Conservation (phyloP, 1,140 invertebrate genomes). For the Venustaconcha ellipsiformis region DNA sequence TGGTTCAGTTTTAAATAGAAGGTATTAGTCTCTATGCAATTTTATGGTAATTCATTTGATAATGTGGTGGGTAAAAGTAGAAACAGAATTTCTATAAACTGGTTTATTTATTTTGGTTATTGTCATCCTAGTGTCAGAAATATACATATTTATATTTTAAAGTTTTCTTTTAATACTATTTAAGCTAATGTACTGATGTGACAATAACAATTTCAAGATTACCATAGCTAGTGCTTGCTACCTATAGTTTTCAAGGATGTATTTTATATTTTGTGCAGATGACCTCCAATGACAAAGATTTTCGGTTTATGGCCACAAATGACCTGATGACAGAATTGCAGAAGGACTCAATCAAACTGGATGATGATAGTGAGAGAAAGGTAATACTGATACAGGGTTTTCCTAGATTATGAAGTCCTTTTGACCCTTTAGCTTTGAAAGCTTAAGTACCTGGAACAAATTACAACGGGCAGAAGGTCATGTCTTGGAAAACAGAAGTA, state of each 20-base stretch:
- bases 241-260: not conserved
- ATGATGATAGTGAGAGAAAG: slow-evolving; percentile 98
- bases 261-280: slow-evolving; percentile 76
- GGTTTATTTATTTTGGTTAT: not conserved
- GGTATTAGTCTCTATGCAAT: too few relatives aligned
- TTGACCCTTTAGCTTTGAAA: not conserved
- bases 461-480: too few relatives aligned
- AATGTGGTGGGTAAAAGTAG: too few relatives aligned
- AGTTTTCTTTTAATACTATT: not conserved
- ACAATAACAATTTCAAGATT: not conserved
- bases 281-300: slow-evolving; percentile 99
- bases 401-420: not conserved
- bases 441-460: too few relatives aligned
- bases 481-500: too few relatives aligned
- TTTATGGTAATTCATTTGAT: too few relatives aligned
- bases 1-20: too few relatives aligned
- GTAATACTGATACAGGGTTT: slow-evolving; percentile 70
- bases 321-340: slow-evolving; percentile 99
- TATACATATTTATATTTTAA: not conserved
- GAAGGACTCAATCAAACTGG: slow-evolving; percentile 98
- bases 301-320: slow-evolving; percentile 99
- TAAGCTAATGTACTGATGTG: not conserved
- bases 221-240: not conserved
- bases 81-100: not conserved
- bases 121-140: not conserved